phyloP scores from a whole-genome alignment of 2,888 invertebrate species.

The Calliopum simillimum region DNA sequence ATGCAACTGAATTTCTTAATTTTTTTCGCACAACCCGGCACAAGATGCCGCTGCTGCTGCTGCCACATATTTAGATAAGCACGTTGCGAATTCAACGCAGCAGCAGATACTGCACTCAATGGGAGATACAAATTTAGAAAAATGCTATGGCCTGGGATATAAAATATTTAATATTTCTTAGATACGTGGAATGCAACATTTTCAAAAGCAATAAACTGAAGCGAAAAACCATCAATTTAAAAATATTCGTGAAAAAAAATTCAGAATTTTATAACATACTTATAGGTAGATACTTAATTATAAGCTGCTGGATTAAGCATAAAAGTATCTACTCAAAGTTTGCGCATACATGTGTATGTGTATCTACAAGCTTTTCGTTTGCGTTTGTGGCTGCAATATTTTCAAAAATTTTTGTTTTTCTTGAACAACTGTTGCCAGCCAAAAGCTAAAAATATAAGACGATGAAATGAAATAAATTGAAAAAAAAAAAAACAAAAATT shows the following conservation, averaged over 20 bases:
- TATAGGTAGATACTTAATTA: slow-evolving; percentile 53
- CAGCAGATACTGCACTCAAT: not conserved
- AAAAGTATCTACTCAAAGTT: slow-evolving; percentile 46
- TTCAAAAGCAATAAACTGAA: not conserved
- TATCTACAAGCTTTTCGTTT: not conserved
- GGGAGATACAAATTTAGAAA: slow-evolving; percentile 62
- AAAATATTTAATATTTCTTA: slow-evolving; percentile 23
- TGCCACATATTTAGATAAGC: too few relatives aligned
- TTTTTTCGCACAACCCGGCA: too few relatives aligned
- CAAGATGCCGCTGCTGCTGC: too few relatives aligned
- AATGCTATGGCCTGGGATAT: slow-evolving; percentile 56
- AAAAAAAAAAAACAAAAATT: too few relatives aligned
- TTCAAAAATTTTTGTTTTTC: not conserved
- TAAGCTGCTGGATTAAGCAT: slow-evolving; percentile 53
- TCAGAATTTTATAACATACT: too few relatives aligned
- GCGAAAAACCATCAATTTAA: not conserved
- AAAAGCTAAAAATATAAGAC: too few relatives aligned
- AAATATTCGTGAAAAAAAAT: not conserved
- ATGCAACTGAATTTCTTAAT: slow-evolving; percentile 1
- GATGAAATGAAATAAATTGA: too few relatives aligned
- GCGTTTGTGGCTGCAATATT: slow-evolving; percentile 11
- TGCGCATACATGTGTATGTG: slow-evolving; percentile 33
- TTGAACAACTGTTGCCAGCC: slow-evolving; percentile 21
- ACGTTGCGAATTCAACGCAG: not conserved
- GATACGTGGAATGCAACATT: not conserved